Percentiles rank a stretch among this genome's conserved stretches.
These are phyloP conservation scores for Drosophila vallismaia DNA, from an alignment of 2,888 invertebrate genomes.

Conservation along the genomic window DNA sequence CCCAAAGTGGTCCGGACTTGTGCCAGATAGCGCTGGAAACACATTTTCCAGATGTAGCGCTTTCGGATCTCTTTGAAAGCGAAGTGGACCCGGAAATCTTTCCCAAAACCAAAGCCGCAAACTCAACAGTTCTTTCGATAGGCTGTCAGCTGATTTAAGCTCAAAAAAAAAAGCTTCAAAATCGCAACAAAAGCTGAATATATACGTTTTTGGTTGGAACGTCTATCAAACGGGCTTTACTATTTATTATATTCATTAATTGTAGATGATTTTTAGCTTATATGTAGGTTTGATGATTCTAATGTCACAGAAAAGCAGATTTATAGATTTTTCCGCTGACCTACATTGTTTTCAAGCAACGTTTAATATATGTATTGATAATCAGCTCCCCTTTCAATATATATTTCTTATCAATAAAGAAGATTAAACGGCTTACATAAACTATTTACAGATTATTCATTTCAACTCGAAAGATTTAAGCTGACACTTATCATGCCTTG, in stretches of 20 bases:
- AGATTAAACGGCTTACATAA: not conserved
- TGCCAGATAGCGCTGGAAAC: slow-evolving; percentile 55
- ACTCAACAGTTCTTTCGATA: slow-evolving; percentile 22
- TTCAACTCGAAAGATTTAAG: not conserved
- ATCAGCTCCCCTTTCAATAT: not conserved
- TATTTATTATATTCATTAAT: not conserved
- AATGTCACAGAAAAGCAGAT: not conserved
- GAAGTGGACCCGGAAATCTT: slow-evolving; percentile 5
- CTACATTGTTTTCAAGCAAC: not conserved
- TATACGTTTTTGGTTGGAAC: not conserved
- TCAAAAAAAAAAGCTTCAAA: not conserved
- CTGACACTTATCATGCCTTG: not conserved
- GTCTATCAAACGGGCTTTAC: not conserved
- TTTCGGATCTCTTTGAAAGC: slow-evolving; percentile 9
- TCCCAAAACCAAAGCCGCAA: slow-evolving; percentile 10
- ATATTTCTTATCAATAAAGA: not conserved
- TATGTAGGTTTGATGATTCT: not conserved
- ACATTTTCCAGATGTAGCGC: slow-evolving; percentile 40
- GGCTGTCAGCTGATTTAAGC: slow-evolving; percentile 1
- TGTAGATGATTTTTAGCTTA: not conserved
- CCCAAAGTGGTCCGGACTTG: slow-evolving; percentile 58
- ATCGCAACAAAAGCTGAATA: not conserved
- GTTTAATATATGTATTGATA: not conserved
- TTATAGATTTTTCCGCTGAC: not conserved
- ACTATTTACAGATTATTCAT: not conserved